These are phyloP conservation scores for Lemur catta DNA, from an alignment of 2,797 vertebrate genomes.

Conservation along the genomic window DNA sequence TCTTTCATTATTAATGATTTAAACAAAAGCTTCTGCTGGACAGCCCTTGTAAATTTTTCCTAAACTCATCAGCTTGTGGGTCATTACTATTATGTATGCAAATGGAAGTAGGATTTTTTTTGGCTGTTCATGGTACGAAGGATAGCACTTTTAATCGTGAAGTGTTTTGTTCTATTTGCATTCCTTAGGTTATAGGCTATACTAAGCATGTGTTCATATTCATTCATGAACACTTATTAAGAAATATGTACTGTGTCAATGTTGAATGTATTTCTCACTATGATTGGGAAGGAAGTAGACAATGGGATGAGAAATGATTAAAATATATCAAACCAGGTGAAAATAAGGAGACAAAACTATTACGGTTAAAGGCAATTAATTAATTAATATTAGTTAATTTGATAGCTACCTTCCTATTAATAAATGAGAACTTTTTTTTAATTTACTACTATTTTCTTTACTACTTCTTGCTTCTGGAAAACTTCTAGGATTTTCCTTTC, in stretches of 20 bases:
- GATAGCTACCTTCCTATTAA: background rate
- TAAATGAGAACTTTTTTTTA: background rate
- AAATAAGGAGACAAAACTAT: background rate
- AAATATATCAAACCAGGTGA: background rate
- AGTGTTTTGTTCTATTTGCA: background rate
- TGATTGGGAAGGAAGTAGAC: background rate
- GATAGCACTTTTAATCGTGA: background rate
- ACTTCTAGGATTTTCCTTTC: background rate
- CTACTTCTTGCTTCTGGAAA: background rate
- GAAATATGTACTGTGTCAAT: background rate
- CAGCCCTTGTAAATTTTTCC: background rate
- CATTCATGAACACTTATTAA: background rate
- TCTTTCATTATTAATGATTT: background rate
- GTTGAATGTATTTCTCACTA: background rate
- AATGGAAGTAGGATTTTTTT: background rate
- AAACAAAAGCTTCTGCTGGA: background rate
- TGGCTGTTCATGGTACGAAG: background rate
- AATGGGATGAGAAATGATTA: background rate
- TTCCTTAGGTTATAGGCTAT: background rate
- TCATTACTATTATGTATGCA: background rate
- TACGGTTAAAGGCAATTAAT: background rate
- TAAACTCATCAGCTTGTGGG: background rate
- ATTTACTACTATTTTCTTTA: background rate
- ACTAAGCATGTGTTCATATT: background rate
- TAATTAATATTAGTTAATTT: too few relatives aligned